Base-by-base conservation (phyloP, 2,113 vertebrate genomes). In the Prunella fulvescens region DNA sequence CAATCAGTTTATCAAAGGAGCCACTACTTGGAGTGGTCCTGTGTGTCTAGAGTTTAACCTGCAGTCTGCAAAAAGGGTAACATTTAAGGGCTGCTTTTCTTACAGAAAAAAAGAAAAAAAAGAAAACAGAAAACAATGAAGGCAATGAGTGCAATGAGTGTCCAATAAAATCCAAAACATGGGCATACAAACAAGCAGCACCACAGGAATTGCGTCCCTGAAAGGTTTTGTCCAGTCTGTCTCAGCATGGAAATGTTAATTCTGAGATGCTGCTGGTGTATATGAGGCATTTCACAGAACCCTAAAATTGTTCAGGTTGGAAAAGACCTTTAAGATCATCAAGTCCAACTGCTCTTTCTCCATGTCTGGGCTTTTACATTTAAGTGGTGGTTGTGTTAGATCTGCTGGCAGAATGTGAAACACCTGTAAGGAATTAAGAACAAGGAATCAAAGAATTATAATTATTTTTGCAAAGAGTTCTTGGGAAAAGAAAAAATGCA, bases 101-200 rank as follows among this genome's bases (percentile, higher is more conserved):
- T n/a, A 33, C 25, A 12, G 48, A 37, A 58, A 35, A 35, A 6
- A 28, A 17, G 19, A 54, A 25, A 45, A n/a, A n/a, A n/a, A n/a
- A n/a, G n/a, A n/a, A n/a, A n/a, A n/a, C n/a, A n/a, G 24, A 37
- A 8, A 10, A 8, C 7, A 24, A 2, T 11, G 8, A 54, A 5
- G 24, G 40, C 26, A 37, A 7, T 6, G 16, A n/a, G n/a, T n/a
- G n/a, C n/a, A n/a, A n/a, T n/a, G 48, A 19, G 29, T 48, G 20
- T 54, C 47, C 26, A 14, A 2, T 40, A 39, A 83, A 67, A 89
- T 56, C 10, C 39, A 51, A 76, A 61, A 7, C 1, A 3, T 2
- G 8, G 16, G 20, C 16, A 10, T 26, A 5, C 39, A 70, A 91
- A 45, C 45, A 42, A 47, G 19, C 9, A 76, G 48, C 48, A 15